Base-by-base conservation (phyloP, 1,140 invertebrate genomes). In the Hyles euphorbiae region DNA sequence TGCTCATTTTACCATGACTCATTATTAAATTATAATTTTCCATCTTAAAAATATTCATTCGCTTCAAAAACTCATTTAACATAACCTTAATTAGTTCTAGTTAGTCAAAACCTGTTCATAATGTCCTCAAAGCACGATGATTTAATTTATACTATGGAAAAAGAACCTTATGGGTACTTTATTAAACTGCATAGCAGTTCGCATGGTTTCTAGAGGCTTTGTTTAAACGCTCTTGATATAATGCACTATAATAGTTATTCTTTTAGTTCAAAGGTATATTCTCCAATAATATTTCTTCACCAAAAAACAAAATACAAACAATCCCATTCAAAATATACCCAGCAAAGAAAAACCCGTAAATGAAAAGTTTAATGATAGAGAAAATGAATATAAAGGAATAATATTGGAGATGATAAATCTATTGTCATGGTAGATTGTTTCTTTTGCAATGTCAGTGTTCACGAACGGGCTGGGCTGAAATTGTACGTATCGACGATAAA, bases 371-470 rank as follows among this genome's bases (percentile, higher is more conserved):
- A 22, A 45, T 43, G 49, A 53, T 6, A 53, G 32, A 9, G 5
- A n/a, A 11, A 50, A 40, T 40, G 8, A 40, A 40, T 8, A 40
- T 58, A 11, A 69, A 72, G 70, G 66, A 85, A 87, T 86, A 83
- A 70, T 86, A 85, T 88, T 88, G 83, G 83, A 86, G 85, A 78
- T 65, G 72, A 76, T 64, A 63, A 82, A 76, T 88, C 83, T 88
- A 88, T 88, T 85, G 85, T 88, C 83, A 87, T 88, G 85, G 83
- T 88, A 88, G 83, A 88, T 87, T 88, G 85, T 88, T 85, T 85
- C 81, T 88, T 86, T 85, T 78, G 81, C 78, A 76, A 81, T 84
- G 80, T 86, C 73, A 84, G 74, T 76, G 76, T 84, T 66, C 44
- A 76, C 53, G 74, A 81, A 79, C 78, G 76, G 80, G 74, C 73